phyloP scores from a whole-genome alignment of 2,113 vertebrate genomes.

The Ammodytes dubius region DNA sequence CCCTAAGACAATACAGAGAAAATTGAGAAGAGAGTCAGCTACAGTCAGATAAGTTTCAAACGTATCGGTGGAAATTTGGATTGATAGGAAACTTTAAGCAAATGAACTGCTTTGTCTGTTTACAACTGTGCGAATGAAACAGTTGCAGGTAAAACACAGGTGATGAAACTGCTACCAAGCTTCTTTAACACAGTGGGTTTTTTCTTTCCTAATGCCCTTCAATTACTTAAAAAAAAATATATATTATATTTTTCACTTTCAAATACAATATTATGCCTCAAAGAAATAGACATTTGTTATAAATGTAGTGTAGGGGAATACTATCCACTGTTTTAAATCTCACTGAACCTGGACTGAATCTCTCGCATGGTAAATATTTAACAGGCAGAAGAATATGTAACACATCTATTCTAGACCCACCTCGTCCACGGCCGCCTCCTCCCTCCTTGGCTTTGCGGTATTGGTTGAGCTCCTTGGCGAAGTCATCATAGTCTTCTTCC shows the following conservation, averaged over 20 bases:
- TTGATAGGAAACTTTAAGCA: constrained; percentile 6
- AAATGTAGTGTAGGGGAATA: not conserved
- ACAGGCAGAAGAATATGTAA: not conserved
- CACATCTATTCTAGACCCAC: constrained; percentile 39
- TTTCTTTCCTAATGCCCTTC: too few relatives aligned
- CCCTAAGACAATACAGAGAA: constrained; percentile 75
- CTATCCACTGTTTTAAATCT: not conserved
- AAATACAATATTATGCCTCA: not conserved
- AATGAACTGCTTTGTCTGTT: constrained; percentile 1
- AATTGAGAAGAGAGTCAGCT: not conserved
- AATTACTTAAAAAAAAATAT: not conserved
- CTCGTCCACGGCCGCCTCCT: constrained; percentile 77
- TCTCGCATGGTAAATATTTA: not conserved
- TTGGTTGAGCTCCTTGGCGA: constrained; percentile 93
- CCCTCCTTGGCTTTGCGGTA: constrained; percentile 94
- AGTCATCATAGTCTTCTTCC: constrained; percentile 94
- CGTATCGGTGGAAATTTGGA: constrained; percentile 14
- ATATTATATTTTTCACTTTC: too few relatives aligned
- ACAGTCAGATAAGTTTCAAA: not conserved
- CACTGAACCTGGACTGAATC: not conserved
- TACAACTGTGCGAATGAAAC: constrained; percentile 4
- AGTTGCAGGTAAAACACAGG: not conserved
- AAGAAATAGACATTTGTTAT: not conserved
- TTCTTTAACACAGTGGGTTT: not conserved
- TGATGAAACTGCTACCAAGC: not conserved